Evolutionary conservation across 2,797 vertebrate genomes (phyloP).

Genomic region (Okamejei kenojei): DNA sequence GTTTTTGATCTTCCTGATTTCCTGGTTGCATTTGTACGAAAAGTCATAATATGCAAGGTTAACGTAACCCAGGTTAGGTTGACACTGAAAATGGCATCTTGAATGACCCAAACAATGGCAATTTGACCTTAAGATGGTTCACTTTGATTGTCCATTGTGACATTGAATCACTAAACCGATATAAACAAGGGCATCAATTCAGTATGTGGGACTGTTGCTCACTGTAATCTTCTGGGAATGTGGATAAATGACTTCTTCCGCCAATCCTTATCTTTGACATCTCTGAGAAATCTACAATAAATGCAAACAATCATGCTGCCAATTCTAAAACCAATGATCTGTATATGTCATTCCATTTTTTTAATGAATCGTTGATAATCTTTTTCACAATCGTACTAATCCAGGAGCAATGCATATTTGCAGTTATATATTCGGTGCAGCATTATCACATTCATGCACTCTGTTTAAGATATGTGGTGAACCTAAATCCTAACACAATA

Average conservation of each 20-base stretch:
- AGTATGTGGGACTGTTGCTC: background rate
- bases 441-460: background rate
- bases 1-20: background rate
- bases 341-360: background rate
- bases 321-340: slow-evolving; percentile 9
- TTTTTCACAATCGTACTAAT: background rate
- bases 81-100: background rate
- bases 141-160: background rate
- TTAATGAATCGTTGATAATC: background rate
- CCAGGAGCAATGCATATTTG: background rate
- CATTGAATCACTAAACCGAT: background rate
- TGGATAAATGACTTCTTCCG: background rate
- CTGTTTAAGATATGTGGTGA: background rate
- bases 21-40: background rate
- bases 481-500: background rate
- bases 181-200: slow-evolving; percentile 8
- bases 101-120: background rate
- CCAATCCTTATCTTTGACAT: background rate
- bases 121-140: background rate
- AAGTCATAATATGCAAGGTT: background rate
- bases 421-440: background rate
- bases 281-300: background rate
- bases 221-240: background rate
- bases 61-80: background rate
- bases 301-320: slow-evolving; percentile 5